Evolutionary conservation across 2,797 vertebrate species (phyloP).

Genomic region (Capromys pilorides): DNA sequence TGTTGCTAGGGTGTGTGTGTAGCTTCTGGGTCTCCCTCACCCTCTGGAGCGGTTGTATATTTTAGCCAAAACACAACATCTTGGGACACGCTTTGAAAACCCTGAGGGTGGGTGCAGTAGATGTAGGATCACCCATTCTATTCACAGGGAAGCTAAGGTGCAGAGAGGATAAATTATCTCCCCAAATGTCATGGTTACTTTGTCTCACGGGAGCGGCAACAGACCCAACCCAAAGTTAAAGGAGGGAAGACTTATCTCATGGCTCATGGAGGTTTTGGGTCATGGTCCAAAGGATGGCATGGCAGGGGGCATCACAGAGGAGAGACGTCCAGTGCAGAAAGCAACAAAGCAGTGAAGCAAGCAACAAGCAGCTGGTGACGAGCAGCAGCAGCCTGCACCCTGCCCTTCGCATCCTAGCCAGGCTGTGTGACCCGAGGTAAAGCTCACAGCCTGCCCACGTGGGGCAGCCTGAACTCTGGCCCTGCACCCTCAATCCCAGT

Average conservation of each 20-base stretch:
- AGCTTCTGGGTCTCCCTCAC: neutral
- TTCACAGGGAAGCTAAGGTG: neutral
- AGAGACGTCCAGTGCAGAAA: neutral
- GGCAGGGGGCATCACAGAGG: neutral
- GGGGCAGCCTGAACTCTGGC: neutral
- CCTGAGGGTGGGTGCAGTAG: neutral
- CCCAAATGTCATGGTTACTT: neutral
- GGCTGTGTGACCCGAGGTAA: neutral
- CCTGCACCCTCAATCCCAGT: neutral
- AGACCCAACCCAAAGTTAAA: neutral
- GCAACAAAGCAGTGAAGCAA: neutral
- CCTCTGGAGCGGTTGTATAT: neutral
- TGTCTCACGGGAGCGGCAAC: neutral
- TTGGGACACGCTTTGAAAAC: neutral
- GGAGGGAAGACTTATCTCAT: neutral
- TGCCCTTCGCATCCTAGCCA: neutral
- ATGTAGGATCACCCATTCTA: neutral
- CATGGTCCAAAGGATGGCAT: neutral
- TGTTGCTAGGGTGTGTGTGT: no score
- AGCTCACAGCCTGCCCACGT: neutral
- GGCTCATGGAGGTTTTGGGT: neutral
- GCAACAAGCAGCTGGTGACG: neutral
- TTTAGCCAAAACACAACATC: neutral
- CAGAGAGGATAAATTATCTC: neutral
- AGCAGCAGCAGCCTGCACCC: neutral